phyloP scores from a whole-genome alignment of 2,797 vertebrate genomes.

The Limnodromus scolopaceus region DNA sequence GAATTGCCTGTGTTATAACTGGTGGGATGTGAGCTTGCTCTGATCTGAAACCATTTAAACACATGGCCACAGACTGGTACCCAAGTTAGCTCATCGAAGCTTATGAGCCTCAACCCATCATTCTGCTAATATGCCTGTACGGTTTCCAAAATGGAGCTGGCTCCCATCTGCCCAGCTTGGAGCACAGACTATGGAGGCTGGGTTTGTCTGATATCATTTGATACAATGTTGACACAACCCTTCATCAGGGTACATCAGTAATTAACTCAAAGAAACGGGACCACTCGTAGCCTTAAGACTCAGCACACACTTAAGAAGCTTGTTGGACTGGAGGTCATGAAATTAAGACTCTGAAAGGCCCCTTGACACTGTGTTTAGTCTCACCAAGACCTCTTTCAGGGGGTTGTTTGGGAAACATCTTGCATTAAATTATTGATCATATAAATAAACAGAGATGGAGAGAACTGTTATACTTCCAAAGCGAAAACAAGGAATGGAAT shows the following conservation, averaged over 20 bases:
- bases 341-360: background rate
- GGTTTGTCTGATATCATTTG: background rate
- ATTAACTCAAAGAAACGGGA: background rate
- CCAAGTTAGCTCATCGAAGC: background rate
- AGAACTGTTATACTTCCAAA: background rate
- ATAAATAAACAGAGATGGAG: background rate
- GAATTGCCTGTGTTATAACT: background rate
- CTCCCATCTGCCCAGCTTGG: background rate
- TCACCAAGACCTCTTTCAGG: background rate
- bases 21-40: background rate
- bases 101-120: background rate
- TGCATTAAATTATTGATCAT: fast-evolving
- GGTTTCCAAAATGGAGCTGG: background rate
- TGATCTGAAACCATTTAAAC: background rate
- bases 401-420: background rate
- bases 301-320: fast-evolving
- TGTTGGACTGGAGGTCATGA: background rate
- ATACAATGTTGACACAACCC: background rate
- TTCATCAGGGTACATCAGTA: background rate
- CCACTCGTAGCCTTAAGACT: background rate
- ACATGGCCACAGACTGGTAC: background rate
- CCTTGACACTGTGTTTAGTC: background rate
- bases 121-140: background rate
- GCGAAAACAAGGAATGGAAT: background rate
- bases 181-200: background rate